phyloP scores from a whole-genome alignment of 2,113 vertebrate species.

The Mellivora capensis region DNA sequence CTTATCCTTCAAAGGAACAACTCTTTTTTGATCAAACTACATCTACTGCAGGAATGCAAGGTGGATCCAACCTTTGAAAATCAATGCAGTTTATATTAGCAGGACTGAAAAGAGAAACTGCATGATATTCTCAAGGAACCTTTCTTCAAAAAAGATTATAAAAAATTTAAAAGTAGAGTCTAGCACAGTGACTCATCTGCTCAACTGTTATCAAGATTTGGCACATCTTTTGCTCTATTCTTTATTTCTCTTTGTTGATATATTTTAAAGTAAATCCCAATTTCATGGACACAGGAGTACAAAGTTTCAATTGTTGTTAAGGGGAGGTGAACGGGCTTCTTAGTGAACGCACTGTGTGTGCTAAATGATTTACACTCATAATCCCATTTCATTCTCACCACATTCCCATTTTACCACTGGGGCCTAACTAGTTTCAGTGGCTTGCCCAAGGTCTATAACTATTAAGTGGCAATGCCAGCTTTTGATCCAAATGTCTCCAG shows the following conservation, averaged over 20 bases:
- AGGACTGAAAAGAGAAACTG: neutral
- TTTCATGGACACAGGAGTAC: neutral
- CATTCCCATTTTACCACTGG: neutral
- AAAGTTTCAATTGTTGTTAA: neutral
- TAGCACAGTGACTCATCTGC: neutral
- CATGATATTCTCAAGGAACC: neutral
- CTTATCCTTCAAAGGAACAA: neutral
- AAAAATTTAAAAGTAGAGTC: neutral
- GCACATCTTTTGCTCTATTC: neutral
- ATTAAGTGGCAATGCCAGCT: neutral
- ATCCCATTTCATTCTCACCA: neutral
- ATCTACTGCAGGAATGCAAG: neutral
- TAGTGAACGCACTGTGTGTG: neutral
- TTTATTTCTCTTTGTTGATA: neutral
- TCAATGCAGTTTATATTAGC: neutral
- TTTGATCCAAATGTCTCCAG: neutral
- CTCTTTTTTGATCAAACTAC: neutral
- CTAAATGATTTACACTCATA: neutral
- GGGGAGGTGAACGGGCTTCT: neutral
- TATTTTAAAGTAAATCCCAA: neutral
- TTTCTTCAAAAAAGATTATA: neutral
- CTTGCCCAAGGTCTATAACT: neutral
- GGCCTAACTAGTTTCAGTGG: neutral
- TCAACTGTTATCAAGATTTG: neutral
- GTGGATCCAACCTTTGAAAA: neutral